Evolutionary conservation across 2,888 invertebrate species (phyloP).

Genomic region (Drymonia ruficornis): DNA sequence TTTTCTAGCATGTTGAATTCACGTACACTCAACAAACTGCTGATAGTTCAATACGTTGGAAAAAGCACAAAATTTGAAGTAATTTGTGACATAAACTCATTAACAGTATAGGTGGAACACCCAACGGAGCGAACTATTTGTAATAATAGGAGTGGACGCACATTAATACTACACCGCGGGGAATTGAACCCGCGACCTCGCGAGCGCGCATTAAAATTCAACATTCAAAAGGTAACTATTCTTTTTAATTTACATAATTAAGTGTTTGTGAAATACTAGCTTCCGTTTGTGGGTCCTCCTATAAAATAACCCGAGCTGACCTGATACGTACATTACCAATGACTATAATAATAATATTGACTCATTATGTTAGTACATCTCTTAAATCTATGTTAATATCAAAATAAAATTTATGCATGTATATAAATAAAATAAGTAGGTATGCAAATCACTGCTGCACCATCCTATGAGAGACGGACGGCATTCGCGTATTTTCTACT

Average conservation of each 20-base stretch:
- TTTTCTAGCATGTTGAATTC: no score
- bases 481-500: no score
- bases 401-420: no score
- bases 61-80: neutral
- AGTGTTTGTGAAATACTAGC: neutral
- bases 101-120: neutral
- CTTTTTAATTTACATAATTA: neutral
- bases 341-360: no score
- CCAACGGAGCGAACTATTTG: neutral
- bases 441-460: no score
- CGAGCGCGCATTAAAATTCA: conserved; percentile 4
- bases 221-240: neutral
- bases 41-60: neutral
- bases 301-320: no score
- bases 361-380: no score
- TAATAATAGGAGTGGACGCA: conserved; percentile 1
- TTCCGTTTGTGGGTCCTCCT: neutral
- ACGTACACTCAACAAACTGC: no score
- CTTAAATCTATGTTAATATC: no score
- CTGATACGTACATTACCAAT: no score
- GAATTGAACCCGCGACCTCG: conserved; percentile 4
- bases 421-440: no score
- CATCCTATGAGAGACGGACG: no score
- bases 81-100: neutral
- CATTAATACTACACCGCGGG: neutral